Percentiles rank a stretch among this genome's conserved stretches.
phyloP scores from a whole-genome alignment of 2,113 vertebrate genomes.

The Tachycineta bicolor region DNA sequence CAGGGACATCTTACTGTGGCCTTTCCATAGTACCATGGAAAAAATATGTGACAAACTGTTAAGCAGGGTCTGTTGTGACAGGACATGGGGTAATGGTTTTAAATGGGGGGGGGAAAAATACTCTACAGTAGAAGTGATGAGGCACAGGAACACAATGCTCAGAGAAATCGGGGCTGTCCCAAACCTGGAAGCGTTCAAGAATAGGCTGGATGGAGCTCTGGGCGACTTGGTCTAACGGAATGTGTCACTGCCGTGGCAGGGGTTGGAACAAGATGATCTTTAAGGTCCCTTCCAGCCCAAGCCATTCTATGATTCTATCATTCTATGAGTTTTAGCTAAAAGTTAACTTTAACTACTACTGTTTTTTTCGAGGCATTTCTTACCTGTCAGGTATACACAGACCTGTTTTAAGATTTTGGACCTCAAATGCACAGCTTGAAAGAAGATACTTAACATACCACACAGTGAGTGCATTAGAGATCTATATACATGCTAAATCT shows the following conservation, averaged over 20 bases:
- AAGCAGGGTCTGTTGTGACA: too few species aligned
- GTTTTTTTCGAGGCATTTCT: not conserved
- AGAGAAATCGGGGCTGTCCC: not conserved
- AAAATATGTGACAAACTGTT: not conserved
- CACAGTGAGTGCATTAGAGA: not conserved
- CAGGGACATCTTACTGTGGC: not conserved
- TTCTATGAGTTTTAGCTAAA: not conserved
- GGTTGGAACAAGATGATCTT: not conserved
- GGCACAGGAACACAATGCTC: not conserved
- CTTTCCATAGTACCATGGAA: not conserved
- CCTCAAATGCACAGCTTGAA: not conserved
- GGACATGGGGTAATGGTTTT: not conserved
- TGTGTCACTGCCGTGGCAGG: not conserved
- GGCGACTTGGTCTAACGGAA: not conserved
- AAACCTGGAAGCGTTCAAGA: not conserved
- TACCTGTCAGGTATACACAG: not conserved
- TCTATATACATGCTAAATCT: fast-evolving
- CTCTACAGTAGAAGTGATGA: not conserved
- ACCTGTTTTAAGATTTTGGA: not conserved
- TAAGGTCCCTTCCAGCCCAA: not conserved
- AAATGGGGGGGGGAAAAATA: not conserved
- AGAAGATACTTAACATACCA: not conserved
- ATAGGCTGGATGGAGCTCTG: not conserved
- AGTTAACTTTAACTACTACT: not conserved
- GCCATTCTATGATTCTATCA: not conserved